Base-by-base conservation (phyloP, 2,113 vertebrate species). In the Penelope pileata region DNA sequence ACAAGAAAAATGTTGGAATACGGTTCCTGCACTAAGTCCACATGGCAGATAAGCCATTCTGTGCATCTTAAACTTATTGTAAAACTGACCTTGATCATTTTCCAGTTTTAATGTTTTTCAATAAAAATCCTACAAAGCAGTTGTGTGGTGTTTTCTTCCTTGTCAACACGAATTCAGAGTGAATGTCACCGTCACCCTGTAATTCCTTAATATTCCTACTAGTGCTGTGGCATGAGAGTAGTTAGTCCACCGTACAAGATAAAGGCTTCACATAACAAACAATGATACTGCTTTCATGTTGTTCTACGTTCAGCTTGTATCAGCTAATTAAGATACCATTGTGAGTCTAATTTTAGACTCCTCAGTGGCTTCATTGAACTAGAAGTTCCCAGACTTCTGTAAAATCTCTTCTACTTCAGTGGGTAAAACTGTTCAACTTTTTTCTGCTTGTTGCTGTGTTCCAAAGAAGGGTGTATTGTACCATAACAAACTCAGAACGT, bases 21-120 rank as follows among this genome's bases (percentile, higher is more conserved):
- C 54, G 16, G 26, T 87, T 94, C 74, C 63, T 92, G 86, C 54
- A 26, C 21, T 84, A 69, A 87, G 75, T 60, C 23, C 3, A 5
- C 43, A 34, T 13, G 67, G 54, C 85, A 78, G 79, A 60, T 60
- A 74, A 94, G 22, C 76, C 7, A 7, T 93, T 86, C 75, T 81
- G 47, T 70, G 6, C 47, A 51, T 94, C 88, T 93, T 77, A 81
- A 83, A 59, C 59, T 72, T 67, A 83, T 36, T 96, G 85, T 94
- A 77, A 90, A 93, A 84, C 27, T 43, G 67, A 40, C 90, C 76
- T 95, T 91, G 34, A 32, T 94, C 1, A 48, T 56, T 83, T 89
- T 86, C 54, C 34, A 1, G 26, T 83, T 92, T 82, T 47, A 63
- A 91, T 4, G 14, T 93, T 94, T 97, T 96, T 85, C 75, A 95